phyloP scores from a whole-genome alignment of 1,140 invertebrate genomes.

The Dolichoris vasculosae region DNA sequence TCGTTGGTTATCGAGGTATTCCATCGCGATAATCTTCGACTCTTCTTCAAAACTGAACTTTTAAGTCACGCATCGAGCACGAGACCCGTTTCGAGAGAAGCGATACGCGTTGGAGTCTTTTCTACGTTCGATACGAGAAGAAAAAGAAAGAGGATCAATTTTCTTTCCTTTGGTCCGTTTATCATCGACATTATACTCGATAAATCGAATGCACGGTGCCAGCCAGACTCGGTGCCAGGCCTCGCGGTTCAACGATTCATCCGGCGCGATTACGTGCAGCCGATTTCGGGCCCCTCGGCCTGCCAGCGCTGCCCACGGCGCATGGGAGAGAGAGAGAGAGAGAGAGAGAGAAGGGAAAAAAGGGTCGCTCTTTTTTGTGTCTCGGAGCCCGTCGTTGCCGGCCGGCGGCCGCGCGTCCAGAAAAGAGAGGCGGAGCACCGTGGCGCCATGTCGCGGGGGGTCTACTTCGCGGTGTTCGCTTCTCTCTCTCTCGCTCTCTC shows the following conservation, averaged over 20 bases:
- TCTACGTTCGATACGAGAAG: neutral
- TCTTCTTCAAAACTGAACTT: neutral
- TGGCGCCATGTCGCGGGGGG: conserved; percentile 75
- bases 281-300: conserved; percentile 39
- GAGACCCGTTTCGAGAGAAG: neutral
- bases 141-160: conserved; percentile 11
- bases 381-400: conserved; percentile 57
- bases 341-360: conserved; percentile 45
- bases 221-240: neutral
- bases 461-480: conserved; percentile 55
- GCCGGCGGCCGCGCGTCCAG: conserved; percentile 42
- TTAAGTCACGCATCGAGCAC: neutral
- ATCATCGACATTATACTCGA: conserved; percentile 35
- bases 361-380: conserved; percentile 39
- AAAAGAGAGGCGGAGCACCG: conserved; percentile 70
- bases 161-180: conserved; percentile 2
- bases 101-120: neutral
- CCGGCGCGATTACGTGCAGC: conserved; percentile 42
- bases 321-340: conserved; percentile 7
- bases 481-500: conserved; percentile 7
- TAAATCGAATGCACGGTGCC: conserved; percentile 39
- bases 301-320: conserved; percentile 3
- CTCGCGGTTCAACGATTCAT: conserved; percentile 49
- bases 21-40: neutral
- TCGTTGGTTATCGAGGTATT: neutral